Evolutionary conservation across 1,140 invertebrate species (phyloP), one percentile per base, ranked within the genome.

Genomic region (Ooceraea biroi): DNA sequence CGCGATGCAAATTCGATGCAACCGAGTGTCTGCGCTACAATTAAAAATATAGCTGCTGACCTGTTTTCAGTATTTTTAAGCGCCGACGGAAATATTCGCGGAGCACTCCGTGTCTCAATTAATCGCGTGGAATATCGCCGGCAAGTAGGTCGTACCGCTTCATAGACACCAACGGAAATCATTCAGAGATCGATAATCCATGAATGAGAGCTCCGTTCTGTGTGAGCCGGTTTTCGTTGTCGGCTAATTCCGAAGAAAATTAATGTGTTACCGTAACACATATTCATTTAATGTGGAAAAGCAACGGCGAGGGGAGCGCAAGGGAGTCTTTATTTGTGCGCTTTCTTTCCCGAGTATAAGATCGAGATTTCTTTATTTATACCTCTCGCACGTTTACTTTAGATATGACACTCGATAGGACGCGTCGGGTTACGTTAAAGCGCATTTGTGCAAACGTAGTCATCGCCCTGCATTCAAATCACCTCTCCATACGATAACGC

Each of bases 41-140:
- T 91, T 90, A 89, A 89, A 91, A 88, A 91, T 92, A 92, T 87
- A 85, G 77, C 65, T 30, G 83, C 85, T 91, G 91, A 92, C 91
- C 91, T 68, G 91, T 92, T 92, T 91, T 86, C 87, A 27, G 84
- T 83, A 88, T 87, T 90, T 92, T 91, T 88, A 89, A 91, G 86
- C 84, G 63, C 55, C 85, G 83, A 86, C 85, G 77, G 78, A 89
- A 89, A 92, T 91, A 91, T 85, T 88, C 88, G 85, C 78, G 85
- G 89, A 91, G 90, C 89, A 90, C 82, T 7, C 2, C 86, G 85
- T 68, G 86, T 72, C 85, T 85, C 82, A 30, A 91, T 91, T 91
- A 88, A 91, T 83, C 89, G 87, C 86, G 68, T 74, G 82, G 58
- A 85, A 69, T 87, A 87, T 85, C 73, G 76, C 58, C 41, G 50